phyloP scores from a whole-genome alignment of 2,797 vertebrate genomes.

The Columba guinea region DNA sequence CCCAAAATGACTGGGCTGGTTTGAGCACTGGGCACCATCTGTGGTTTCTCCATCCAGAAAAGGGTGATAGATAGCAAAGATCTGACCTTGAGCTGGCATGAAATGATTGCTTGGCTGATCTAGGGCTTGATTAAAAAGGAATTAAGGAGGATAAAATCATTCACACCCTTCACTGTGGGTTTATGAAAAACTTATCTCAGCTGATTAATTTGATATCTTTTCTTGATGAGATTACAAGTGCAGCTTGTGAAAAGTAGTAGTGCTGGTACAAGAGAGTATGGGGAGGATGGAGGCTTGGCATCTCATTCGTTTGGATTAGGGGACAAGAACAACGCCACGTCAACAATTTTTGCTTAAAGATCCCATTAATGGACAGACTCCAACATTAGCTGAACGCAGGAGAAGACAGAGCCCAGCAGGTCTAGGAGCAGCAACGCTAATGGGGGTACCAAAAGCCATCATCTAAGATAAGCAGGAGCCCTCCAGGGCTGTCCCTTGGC shows the following conservation, averaged over 20 bases:
- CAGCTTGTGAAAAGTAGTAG: neutral
- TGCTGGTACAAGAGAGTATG: neutral
- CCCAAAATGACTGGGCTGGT: neutral
- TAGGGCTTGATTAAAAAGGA: neutral
- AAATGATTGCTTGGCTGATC: neutral
- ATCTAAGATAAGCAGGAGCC: neutral
- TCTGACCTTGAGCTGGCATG: neutral
- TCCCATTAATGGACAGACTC: neutral
- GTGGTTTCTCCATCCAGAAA: neutral
- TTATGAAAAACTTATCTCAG: slow-evolving; percentile 1
- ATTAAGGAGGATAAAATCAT: slow-evolving; percentile 25
- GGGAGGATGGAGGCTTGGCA: neutral
- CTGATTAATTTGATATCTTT: slow-evolving; percentile 41
- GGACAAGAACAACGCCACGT: neutral
- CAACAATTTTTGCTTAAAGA: neutral
- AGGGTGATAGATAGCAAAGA: neutral
- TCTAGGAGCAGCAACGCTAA: neutral
- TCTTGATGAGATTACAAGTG: slow-evolving; percentile 13
- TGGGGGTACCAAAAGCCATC: neutral
- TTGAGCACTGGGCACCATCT: neutral
- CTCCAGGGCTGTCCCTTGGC: neutral
- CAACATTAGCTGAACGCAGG: neutral
- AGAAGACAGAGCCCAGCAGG: neutral
- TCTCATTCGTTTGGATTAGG: neutral
- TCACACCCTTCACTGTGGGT: neutral